Evolutionary conservation across 1,140 invertebrate species (phyloP), one percentile per base, ranked within the genome.

Genomic region (Fopius arisanus): DNA sequence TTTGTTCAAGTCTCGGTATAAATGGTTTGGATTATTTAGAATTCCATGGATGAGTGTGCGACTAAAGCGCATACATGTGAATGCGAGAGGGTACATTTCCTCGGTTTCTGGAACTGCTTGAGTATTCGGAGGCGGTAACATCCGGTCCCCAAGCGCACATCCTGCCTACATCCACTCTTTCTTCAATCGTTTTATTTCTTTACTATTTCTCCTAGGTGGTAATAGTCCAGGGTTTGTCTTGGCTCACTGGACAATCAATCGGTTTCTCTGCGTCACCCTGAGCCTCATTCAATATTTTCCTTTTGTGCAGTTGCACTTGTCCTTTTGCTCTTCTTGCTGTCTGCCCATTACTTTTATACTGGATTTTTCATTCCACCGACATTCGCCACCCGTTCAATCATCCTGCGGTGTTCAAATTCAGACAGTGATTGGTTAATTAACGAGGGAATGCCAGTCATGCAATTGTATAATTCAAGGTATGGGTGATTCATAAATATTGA

Each of bases 81-180:
- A 65, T 51, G 41, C 73, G 51, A 63, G 65, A 79, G 71, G 74
- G 77, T 81, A 41, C 43, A 77, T 83, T 84, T 84, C 83, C 84
- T 84, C 82, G 77, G 72, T 85, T 84, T 84, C 82, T 84, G 78
- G 79, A 85, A 84, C 84, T 85, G 79, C 72, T 85, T 83, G 75
- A 74, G 73, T 84, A 85, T 85, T 79, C 83, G 65, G 43, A 19
- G 70, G 48, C 43, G 40, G 78, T 83, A 78, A 80, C 80, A 75
- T 85, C 84, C 84, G 84, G 84, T 84, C 78, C 76, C 69, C 59
- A 37, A 6, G 14, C 14, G 33, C 69, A 71, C 76, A 78, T 76
- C 75, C 72, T 76, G 77, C 29, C 62, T 74, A 69, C 70, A 74
- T 77, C 67, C 65, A 69, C 48, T 69, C 65, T 70, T 33, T 48